Conservation (phyloP, 1,140 invertebrate species). For the Penaeus indicus region DNA sequence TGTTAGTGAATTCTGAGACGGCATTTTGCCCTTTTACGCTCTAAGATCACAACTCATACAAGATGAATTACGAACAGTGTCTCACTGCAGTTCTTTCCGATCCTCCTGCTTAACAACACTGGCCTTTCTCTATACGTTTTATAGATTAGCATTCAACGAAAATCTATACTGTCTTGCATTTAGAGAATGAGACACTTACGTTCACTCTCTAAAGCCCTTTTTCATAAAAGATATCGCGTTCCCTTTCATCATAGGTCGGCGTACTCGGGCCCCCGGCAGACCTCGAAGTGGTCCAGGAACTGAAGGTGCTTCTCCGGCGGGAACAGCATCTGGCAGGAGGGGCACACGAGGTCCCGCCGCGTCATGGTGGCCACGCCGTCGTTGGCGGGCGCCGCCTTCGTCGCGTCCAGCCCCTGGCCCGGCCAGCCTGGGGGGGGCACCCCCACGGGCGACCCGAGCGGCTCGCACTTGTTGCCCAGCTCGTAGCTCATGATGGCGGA, state of each 20-base stretch:
- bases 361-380: slow-evolving; percentile 67
- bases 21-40: too few relatives aligned
- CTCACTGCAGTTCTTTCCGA: too few relatives aligned
- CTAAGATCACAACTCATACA: too few relatives aligned
- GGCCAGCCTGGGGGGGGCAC: not conserved
- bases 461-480: slow-evolving; percentile 55
- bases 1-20: too few relatives aligned
- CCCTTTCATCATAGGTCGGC: slow-evolving; percentile 49
- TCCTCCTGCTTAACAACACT: too few relatives aligned
- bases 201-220: not conserved
- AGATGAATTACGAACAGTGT: too few relatives aligned
- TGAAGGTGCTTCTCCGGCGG: slow-evolving; percentile 67
- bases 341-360: slow-evolving; percentile 68
- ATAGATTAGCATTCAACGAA: too few relatives aligned
- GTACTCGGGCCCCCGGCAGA: slow-evolving; percentile 66
- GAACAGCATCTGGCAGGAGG: slow-evolving; percentile 68
- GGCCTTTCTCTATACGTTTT: too few relatives aligned
- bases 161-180: too few relatives aligned
- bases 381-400: slow-evolving; percentile 11
- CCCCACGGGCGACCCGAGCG: slow-evolving; percentile 11
- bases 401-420: not conserved
- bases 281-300: slow-evolving; percentile 69
- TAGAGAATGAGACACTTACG: too few relatives aligned
- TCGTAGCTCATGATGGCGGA: slow-evolving; percentile 66
- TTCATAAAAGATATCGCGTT: not conserved